These are phyloP conservation scores for Tridacna crocea DNA, from an alignment of 2,888 invertebrate genomes.

Conservation along the genomic window DNA sequence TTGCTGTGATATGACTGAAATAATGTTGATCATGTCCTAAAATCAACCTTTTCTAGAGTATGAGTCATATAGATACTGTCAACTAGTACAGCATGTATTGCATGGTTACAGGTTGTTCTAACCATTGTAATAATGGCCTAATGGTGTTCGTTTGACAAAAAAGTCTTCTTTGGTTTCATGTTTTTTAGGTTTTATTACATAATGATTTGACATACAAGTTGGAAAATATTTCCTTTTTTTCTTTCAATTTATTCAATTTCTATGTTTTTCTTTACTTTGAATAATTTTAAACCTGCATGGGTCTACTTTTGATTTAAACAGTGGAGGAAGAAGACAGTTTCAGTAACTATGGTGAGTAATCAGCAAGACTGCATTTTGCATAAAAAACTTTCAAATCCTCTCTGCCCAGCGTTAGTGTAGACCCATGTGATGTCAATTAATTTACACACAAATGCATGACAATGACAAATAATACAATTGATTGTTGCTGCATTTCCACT, in stretches of 20 bases:
- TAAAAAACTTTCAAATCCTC: slow-evolving; percentile 6
- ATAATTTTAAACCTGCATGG: slow-evolving; percentile 14
- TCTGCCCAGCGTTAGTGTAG: slow-evolving; percentile 9
- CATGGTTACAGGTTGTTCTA: no score
- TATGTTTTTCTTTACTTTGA: neutral
- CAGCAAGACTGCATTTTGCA: slow-evolving; percentile 15
- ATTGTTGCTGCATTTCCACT: no score
- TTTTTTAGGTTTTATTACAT: no score
- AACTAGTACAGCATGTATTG: no score
- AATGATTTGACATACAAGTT: neutral
- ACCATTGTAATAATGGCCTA: no score
- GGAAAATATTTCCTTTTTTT: neutral
- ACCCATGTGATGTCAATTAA: neutral
- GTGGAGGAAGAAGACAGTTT: slow-evolving; percentile 14
- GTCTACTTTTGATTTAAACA: slow-evolving; percentile 21
- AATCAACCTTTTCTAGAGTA: no score
- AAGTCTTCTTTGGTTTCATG: no score
- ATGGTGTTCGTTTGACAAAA: no score
- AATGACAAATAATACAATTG: neutral
- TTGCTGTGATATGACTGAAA: no score
- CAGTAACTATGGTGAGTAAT: slow-evolving; percentile 12
- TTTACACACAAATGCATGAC: slow-evolving; percentile 9
- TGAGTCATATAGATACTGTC: no score
- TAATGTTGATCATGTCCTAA: no score
- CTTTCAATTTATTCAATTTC: neutral